These are phyloP conservation scores for Gnatocerus cornutus DNA, from an alignment of 2,888 invertebrate species.

Conservation along the genomic window DNA sequence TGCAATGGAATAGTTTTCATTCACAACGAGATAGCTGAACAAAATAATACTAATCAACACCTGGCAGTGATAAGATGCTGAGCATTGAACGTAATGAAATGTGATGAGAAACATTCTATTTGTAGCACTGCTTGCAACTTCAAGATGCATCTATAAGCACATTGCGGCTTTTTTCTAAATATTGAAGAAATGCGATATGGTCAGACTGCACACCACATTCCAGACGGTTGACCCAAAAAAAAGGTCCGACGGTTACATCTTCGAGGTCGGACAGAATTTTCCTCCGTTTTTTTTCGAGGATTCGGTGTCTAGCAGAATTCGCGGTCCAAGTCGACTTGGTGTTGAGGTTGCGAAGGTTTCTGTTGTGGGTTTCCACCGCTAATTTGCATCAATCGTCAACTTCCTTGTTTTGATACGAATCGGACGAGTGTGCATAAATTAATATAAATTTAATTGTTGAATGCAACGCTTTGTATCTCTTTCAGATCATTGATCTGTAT, in stretches of 20 bases:
- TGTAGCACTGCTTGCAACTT: slow-evolving; percentile 53
- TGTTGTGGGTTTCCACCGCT: slow-evolving; percentile 14
- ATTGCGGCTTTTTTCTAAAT: slow-evolving; percentile 54
- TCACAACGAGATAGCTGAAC: slow-evolving; percentile 54
- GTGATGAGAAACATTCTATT: slow-evolving; percentile 57
- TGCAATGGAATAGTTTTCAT: slow-evolving; percentile 49
- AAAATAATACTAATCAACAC: slow-evolving; percentile 58
- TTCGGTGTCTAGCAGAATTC: slow-evolving; percentile 25
- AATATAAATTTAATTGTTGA: slow-evolving; percentile 25
- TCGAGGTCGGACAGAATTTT: slow-evolving; percentile 33
- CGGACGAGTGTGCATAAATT: slow-evolving; percentile 19
- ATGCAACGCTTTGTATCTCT: slow-evolving; percentile 36
- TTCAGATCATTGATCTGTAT: slow-evolving; percentile 46
- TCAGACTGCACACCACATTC: slow-evolving; percentile 30
- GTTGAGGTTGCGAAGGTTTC: not conserved
- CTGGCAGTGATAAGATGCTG: slow-evolving; percentile 54
- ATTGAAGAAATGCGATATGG: slow-evolving; percentile 53
- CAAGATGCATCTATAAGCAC: slow-evolving; percentile 47
- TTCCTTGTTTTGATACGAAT: slow-evolving; percentile 42
- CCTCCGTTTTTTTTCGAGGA: slow-evolving; percentile 18
- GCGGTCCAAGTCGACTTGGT: not conserved
- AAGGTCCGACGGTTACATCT: slow-evolving; percentile 25
- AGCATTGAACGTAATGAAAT: slow-evolving; percentile 61
- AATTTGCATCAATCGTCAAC: slow-evolving; percentile 32
- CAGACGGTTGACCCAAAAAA: slow-evolving; percentile 40